Conservation (phyloP, 2,888 invertebrate species). For the Hofmannophila pseudospretella region DNA sequence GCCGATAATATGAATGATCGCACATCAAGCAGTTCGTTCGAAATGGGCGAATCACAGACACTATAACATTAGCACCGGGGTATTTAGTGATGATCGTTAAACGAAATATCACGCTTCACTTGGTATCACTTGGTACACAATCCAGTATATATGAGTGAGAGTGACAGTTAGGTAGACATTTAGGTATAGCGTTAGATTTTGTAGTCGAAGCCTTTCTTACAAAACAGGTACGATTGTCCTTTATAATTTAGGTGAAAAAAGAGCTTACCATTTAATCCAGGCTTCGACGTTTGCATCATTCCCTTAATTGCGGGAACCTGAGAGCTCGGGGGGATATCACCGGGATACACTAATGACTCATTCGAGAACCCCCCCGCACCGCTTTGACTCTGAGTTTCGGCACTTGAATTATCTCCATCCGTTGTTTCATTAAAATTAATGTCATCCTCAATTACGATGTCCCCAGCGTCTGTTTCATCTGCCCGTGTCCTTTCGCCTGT, state of each 20-base stretch:
- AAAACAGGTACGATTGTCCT: too few species aligned
- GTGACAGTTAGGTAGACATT: too few species aligned
- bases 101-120: too few species aligned
- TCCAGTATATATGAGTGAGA: too few species aligned
- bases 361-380: slow-evolving; percentile 20
- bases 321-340: slow-evolving; percentile 17
- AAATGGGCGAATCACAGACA: too few species aligned
- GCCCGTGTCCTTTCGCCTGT: slow-evolving; percentile 13
- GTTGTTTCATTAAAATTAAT: slow-evolving; percentile 16
- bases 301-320: slow-evolving; percentile 30
- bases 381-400: slow-evolving; percentile 7
- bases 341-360: slow-evolving; percentile 26
- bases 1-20: too few species aligned
- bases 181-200: too few species aligned
- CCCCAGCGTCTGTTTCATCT: slow-evolving; percentile 12
- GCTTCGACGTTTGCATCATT: slow-evolving; percentile 29
- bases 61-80: too few species aligned
- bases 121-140: too few species aligned
- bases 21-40: too few species aligned
- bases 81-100: too few species aligned
- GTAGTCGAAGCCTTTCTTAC: too few species aligned
- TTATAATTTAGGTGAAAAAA: not conserved
- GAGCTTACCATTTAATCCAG: slow-evolving; percentile 40
- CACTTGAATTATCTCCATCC: slow-evolving; percentile 12
- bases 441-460: slow-evolving; percentile 8